Evolutionary conservation across 2,888 invertebrate genomes (phyloP), one percentile per base, ranked within the genome.

Genomic region (Lymantria monacha): DNA sequence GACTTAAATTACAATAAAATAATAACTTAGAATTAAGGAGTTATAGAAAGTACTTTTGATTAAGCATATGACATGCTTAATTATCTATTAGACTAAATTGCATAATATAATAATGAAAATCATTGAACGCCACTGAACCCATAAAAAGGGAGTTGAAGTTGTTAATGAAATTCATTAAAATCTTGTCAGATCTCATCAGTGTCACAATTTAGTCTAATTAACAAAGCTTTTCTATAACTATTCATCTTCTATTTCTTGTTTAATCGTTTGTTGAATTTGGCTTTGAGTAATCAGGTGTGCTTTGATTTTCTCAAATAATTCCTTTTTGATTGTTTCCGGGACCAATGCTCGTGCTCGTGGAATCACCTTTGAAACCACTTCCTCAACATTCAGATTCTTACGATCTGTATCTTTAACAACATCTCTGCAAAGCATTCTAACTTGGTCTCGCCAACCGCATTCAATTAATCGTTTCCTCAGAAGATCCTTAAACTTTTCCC

Each of bases 381-480:
- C 95, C 71, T 98, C 98, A 44, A 97, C 95, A 48, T 95, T 96
- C 5, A 97, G 91, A 74, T 95, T 95, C 53, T 91, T 94, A 53
- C 92, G 90, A 45, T 96, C 96, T 74, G 93, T 93, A 78, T 97
- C 96, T 69, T 95, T 94, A 1, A 98, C 95, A 12, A 95, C 93
- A 81, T 97, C 96, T 66, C 97, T 94, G 75, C 97, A 97, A 45
- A 97, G 93, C 72, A 97, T 92, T 76, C 97, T 95, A 0, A 98
- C 95, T 89, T 98, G 96, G 81, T 98, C 98, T 69, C 96, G 93
- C 98, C 98, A 98, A 0, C 98, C 98, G 82, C 97, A 97, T 85
- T 98, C 98, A 37, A 97, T 95, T 45, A 98, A 87, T 49, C 97
- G 92, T 50, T 94, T 93, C 65, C 96, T 92, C 30, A 97, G 90